These are phyloP conservation scores for Stenodema calcarata DNA, from an alignment of 2,888 invertebrate genomes.

Conservation along the genomic window DNA sequence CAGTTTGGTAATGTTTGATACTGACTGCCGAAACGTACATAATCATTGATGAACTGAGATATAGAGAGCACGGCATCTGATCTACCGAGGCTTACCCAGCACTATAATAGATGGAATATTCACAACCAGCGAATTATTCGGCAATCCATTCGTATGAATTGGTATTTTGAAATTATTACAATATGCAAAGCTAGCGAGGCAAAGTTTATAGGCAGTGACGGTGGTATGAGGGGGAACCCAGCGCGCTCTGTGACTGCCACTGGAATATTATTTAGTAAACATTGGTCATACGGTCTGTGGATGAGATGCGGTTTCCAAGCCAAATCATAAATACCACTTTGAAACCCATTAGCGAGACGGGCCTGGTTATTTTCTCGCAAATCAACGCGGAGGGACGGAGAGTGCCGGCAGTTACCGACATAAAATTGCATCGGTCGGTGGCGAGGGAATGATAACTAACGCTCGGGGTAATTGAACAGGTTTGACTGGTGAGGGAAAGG, in stretches of 20 bases:
- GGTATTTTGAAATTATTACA: neutral
- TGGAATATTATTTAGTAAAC: neutral
- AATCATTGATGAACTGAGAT: no score
- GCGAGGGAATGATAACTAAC: neutral
- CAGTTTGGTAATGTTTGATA: no score
- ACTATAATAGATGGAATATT: neutral
- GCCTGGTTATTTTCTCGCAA: neutral
- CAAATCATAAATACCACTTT: neutral
- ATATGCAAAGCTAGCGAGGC: neutral
- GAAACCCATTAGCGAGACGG: neutral
- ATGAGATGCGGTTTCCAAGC: neutral
- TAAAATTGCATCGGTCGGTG: neutral
- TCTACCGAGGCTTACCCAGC: no score
- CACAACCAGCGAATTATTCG: neutral
- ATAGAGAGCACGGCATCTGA: no score
- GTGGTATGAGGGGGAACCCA: neutral
- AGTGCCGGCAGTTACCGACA: neutral
- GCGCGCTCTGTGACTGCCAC: neutral
- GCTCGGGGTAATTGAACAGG: neutral
- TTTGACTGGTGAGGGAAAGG: no score
- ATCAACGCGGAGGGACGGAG: neutral
- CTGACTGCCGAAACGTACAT: neutral
- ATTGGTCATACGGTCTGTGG: neutral
- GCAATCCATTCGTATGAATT: neutral
- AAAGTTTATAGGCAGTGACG: neutral